Conservation (phyloP, 2,888 invertebrate species). For the Criorhina ranunculi region DNA sequence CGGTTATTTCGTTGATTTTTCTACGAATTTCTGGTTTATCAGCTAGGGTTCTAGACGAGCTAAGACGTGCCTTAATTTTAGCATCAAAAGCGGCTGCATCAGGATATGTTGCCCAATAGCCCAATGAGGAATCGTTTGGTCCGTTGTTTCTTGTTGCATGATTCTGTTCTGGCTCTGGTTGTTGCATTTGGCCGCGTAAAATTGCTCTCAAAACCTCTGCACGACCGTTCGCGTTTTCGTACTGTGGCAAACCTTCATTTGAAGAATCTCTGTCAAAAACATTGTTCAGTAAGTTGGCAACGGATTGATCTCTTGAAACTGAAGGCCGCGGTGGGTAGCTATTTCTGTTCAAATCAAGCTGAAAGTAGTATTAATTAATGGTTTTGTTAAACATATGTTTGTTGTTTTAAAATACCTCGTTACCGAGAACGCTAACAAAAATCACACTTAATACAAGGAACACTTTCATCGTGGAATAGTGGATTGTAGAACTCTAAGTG, state of each 20-base stretch:
- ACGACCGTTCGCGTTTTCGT: too few relatives aligned
- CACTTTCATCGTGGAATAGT: constrained; percentile 14
- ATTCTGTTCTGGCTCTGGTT: neutral
- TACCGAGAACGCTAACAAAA: constrained; percentile 4
- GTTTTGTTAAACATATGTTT: neutral
- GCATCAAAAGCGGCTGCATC: constrained; percentile 66
- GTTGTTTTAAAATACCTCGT: constrained; percentile 25
- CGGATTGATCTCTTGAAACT: too few relatives aligned
- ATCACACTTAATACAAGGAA: constrained; percentile 12
- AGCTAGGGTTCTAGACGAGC: constrained; percentile 27
- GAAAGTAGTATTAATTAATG: neutral
- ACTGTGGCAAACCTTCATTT: too few relatives aligned
- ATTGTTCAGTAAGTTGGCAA: neutral
- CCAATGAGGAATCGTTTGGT: constrained; percentile 25
- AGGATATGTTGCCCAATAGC: constrained; percentile 57
- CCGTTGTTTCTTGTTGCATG: neutral
- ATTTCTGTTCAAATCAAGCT: constrained; percentile 1
- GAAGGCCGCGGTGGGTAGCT: neutral
- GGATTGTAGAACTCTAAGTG: neutral
- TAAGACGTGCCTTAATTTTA: constrained; percentile 52
- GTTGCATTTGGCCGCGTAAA: neutral
- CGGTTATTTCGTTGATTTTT: constrained; percentile 41
- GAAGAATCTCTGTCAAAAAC: too few relatives aligned
- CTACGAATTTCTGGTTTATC: constrained; percentile 43
- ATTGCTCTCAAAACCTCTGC: neutral